A percentile compares a stretch with the other conserved stretches of the same genome.
These are phyloP conservation scores for Agraylea sexmaculata DNA, from an alignment of 1,140 invertebrate genomes.

Conservation along the genomic window DNA sequence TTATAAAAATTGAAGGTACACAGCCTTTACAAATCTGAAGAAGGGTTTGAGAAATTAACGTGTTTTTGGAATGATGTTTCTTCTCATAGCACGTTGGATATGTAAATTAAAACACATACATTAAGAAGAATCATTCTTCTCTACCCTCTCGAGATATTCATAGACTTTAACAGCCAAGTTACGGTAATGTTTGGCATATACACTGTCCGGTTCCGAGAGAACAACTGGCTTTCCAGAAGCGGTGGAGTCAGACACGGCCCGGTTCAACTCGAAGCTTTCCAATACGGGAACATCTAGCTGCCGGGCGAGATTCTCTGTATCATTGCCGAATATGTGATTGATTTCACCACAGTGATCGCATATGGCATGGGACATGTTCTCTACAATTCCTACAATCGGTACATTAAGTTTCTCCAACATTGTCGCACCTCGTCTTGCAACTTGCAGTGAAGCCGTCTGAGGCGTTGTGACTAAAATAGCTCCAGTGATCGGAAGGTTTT, in stretches of 20 bases:
- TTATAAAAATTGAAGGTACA: no score
- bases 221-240: slow-evolving; percentile 71
- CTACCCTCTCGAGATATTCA: slow-evolving; percentile 37
- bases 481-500: slow-evolving; percentile 72
- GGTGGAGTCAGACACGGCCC: slow-evolving; percentile 53
- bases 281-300: slow-evolving; percentile 47
- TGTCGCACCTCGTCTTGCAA: slow-evolving; percentile 63
- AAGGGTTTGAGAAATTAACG: no score
- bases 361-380: slow-evolving; percentile 70
- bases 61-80: no score
- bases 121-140: no score
- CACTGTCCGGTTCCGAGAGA: slow-evolving; percentile 50
- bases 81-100: no score
- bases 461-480: slow-evolving; percentile 77
- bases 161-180: slow-evolving; percentile 42
- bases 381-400: slow-evolving; percentile 68
- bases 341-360: slow-evolving; percentile 59
- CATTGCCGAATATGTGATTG: slow-evolving; percentile 49
- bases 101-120: no score
- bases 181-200: slow-evolving; percentile 43
- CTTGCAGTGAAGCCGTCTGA: slow-evolving; percentile 68
- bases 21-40: no score
- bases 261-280: slow-evolving; percentile 64
- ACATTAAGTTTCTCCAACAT: slow-evolving; percentile 74
- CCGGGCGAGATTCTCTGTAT: slow-evolving; percentile 39